Evolutionary conservation across 2,888 invertebrate species (phyloP), one percentile per base, ranked within the genome.

Genomic region (Plebejus argus): DNA sequence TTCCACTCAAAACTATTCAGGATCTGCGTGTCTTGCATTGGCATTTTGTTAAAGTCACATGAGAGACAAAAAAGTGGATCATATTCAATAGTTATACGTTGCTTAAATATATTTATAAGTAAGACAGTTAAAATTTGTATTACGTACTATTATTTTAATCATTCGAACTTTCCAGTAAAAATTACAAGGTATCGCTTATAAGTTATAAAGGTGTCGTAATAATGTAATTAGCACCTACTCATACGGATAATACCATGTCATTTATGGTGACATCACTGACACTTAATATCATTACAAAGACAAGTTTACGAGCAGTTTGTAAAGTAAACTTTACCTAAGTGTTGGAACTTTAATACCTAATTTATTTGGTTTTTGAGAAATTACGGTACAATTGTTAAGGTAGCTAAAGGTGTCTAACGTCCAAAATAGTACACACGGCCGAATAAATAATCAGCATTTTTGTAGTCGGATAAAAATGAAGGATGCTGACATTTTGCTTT

Each of bases 401-500:
- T 61, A 61, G 61, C 10, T 10, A 4, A 23, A 20, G 5, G 28
- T 33, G 66, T 28, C 15, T 66, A 0, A 66, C 28, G 66, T 28
- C 1, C 28, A 66, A 20, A 20, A 58, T 3, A 39, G 1, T 39
- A 39, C 1, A 39, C 39, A 39, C 8, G 1, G 39, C 39, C 35
- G 35, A 10, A 45, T 45, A 45, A 28, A 28, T 10, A 45, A 6
- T 10, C 45, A 0, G 10, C 45, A 3, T 35, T 45, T 10, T 3
- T 3, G 45, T 45, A 45, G 56, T n/a, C n/a, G 5, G 15, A 4
- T 56, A 18, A 45, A 79, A 75, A 76, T 49, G 28, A 72, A 72
- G 72, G 72, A 72, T 8, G 39, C n/a, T 0, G 5, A 72, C 72
- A 72, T 72, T 20, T 45, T 72, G 72, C 72, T n/a, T 20, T 45